Base-by-base conservation (phyloP, 2,888 invertebrate genomes). In the Glyphotaelius pellucidus region DNA sequence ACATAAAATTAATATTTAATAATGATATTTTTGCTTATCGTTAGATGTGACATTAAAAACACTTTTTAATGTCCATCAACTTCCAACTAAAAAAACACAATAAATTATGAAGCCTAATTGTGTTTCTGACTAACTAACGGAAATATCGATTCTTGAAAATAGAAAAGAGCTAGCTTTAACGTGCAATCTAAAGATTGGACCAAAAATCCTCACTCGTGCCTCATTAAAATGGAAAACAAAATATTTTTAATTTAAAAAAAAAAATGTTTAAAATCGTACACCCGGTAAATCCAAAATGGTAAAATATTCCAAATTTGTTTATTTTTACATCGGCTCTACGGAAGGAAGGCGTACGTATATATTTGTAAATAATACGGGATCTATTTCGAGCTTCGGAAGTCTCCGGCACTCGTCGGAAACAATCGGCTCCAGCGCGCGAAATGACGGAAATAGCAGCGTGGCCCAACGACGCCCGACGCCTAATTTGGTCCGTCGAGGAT, bases 401-500 rank as follows among this genome's bases (percentile, higher is more conserved):
- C 15, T 87, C 87, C 92, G 92, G 42, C 11, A 25, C 52, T 88
- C 42, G 81, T 93, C 93, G 93, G 93, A 89, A 47, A 90, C 90
- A 30, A 14, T 83, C 92, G 94, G 94, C 94, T 95, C 95, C 94
- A 94, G 94, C 94, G 94, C 93, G 94, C 94, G 67, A 67, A 67
- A 67, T 67, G 67, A 94, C 94, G 94, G 94, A 95, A 95, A 95
- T 95, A 95, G 95, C 94, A 94, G 93, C 94, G 32, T 79, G 79
- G 95, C 95, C 95, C 94, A 94, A 95, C 95, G 95, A 67, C 93
- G 94, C 93, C 94, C 94, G 95, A 94, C 94, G 94, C 97, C 97
- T 96, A 97, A 97, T 97, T 97, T 97, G 97, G 97, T 94, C 95
- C 95, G 94, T 94, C 95, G 93, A 93, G 94, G 94, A 94, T 94